phyloP scores from a whole-genome alignment of 2,797 vertebrate species.

The Falco rusticolus region DNA sequence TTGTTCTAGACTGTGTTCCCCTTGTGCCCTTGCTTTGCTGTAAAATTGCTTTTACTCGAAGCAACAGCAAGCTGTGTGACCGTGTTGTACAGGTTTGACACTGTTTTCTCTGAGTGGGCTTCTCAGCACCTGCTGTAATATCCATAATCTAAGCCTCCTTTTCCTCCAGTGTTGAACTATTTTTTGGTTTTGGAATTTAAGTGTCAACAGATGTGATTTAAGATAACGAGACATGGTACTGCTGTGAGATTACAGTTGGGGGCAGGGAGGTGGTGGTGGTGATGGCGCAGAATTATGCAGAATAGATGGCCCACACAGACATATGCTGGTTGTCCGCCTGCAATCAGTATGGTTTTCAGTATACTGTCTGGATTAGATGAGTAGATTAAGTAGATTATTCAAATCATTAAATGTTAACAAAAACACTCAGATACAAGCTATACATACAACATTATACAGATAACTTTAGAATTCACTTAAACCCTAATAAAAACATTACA shows the following conservation, averaged over 20 bases:
- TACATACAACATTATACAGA: neutral
- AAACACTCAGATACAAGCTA: neutral
- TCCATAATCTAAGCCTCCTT: slow-evolving; percentile 24
- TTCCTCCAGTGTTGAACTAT: neutral
- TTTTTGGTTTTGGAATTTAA: slow-evolving; percentile 41
- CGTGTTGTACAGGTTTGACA: slow-evolving; percentile 42
- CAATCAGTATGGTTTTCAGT: neutral
- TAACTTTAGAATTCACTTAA: neutral
- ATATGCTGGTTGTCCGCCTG: neutral
- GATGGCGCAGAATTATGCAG: neutral
- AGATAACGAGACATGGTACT: neutral
- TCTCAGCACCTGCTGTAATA: slow-evolving; percentile 58
- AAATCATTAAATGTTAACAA: neutral
- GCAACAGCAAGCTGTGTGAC: slow-evolving; percentile 38
- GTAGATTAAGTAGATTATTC: neutral
- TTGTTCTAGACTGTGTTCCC: slow-evolving; percentile 42
- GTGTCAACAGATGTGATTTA: slow-evolving; percentile 58
- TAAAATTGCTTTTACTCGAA: slow-evolving; percentile 54
- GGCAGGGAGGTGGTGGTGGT: neutral
- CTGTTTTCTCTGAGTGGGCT: slow-evolving; percentile 29
- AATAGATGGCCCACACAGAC: neutral
- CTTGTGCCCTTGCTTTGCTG: slow-evolving; percentile 26
- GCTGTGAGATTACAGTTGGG: neutral
- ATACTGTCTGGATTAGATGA: neutral
- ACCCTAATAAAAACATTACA: neutral